Evolutionary conservation across 2,888 invertebrate species (phyloP).

Genomic region (Augochlorella aurata): DNA sequence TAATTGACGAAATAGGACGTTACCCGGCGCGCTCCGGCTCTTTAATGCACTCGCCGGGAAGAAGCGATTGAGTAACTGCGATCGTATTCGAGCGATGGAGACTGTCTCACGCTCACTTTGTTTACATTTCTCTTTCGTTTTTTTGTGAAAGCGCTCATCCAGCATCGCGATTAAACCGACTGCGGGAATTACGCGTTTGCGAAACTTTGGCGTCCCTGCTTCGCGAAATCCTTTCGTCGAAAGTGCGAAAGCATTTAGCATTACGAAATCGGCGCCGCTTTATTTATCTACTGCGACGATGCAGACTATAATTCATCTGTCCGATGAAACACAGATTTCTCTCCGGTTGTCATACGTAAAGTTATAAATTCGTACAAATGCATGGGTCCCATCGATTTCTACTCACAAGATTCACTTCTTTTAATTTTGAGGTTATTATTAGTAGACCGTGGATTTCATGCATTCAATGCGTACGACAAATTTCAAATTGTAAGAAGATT

Average conservation of each 20-base stretch:
- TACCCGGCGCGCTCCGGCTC: background rate
- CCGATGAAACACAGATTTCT: background rate
- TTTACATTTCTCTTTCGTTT: background rate
- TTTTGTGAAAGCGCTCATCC: background rate
- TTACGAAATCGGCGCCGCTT: background rate
- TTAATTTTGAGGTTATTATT: too few species aligned
- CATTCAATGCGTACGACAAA: too few species aligned
- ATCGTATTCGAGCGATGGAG: background rate
- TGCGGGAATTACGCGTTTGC: background rate
- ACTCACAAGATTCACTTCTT: too few species aligned
- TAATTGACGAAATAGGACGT: background rate
- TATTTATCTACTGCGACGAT: background rate
- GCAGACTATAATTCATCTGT: background rate
- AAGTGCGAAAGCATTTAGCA: background rate
- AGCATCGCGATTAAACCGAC: background rate
- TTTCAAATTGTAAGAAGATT: too few species aligned
- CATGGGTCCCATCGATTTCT: too few species aligned
- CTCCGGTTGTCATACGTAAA: background rate
- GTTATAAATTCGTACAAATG: too few species aligned
- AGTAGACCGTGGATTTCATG: too few species aligned
- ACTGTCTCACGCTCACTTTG: background rate
- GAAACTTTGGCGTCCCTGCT: too few species aligned
- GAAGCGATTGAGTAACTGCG: constrained; percentile 2
- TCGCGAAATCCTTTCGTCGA: too few species aligned
- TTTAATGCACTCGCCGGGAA: background rate